Base-by-base conservation (phyloP, 2,113 vertebrate genomes). In the Colaptes auratus region DNA sequence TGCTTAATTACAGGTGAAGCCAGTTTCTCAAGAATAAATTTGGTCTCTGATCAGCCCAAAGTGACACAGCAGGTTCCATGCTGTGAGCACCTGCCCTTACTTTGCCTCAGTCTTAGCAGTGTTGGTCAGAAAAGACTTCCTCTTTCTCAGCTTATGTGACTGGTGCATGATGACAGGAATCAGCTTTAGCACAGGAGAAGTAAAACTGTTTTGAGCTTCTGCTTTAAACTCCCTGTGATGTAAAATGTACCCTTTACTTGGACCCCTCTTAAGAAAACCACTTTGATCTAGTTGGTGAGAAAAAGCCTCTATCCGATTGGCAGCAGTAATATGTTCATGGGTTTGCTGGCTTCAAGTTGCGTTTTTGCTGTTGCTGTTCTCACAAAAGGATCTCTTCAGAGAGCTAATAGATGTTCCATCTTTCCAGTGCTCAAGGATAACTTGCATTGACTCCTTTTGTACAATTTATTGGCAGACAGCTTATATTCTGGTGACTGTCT, bases 261-360 rank as follows among this genome's bases (percentile, higher is more conserved):
- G 20, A 33, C 44, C 21, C 8, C 55, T 69, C 50, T 71, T 61
- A 19, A 67, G 77, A 63, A 88, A 85, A 53, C 36, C 35, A 15
- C 71, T 84, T 72, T 72, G 12, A 60, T 79, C 50, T 66, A 39
- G 28, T 10, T 82, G 72, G 67, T 59, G 73, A 80, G 61, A 77
- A 65, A 53, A 53, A 52, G 6, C 2, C n/a, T 10, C 30, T 77
- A 8, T 61, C 24, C 61, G 36, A 3, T 0, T 73, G 63, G 30
- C 56, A 80, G 61, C 25, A 75, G 12, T n/a, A 88, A 36, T 0
- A 0, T 59, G 15, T 3, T 15, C 33, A 18, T 0, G 0, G 16
- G 67, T 92, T 82, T 87, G 66, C 72, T 58, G 14, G 50, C 42
- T 81, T 27, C 5, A 33, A 12, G 36, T n/a, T 90, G 25, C 19